Evolutionary conservation across 2,113 vertebrate species (phyloP).

Genomic region (Nesogale talazaci): DNA sequence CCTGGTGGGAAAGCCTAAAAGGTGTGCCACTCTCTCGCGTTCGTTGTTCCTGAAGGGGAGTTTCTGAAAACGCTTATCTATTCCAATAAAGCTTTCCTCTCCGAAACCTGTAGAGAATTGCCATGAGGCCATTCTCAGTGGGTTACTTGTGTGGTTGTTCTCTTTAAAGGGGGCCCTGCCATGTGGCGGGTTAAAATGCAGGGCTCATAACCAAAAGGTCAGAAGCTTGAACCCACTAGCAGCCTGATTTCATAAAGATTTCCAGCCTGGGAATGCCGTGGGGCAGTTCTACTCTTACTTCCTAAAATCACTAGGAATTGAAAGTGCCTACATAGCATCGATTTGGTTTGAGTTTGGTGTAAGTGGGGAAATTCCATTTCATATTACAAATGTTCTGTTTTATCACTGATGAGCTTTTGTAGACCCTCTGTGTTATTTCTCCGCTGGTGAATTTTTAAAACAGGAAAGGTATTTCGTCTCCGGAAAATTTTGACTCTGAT

Average conservation of each 20-base stretch:
- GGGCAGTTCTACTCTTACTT: no score
- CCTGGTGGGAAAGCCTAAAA: neutral
- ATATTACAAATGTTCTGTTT: neutral
- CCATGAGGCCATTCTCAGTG: no score
- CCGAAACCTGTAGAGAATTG: no score
- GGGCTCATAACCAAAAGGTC: no score
- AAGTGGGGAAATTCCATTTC: neutral
- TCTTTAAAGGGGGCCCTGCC: neutral
- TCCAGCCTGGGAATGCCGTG: neutral
- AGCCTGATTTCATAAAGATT: neutral
- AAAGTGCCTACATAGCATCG: no score
- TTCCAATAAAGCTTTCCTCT: no score
- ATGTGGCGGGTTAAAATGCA: neutral
- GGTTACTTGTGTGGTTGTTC: neutral
- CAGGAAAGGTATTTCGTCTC: constrained; percentile 22
- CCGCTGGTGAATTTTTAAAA: neutral
- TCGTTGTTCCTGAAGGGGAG: neutral
- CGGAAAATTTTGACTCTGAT: constrained; percentile 19
- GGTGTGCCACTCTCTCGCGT: neutral
- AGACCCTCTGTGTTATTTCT: neutral
- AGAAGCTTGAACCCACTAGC: no score
- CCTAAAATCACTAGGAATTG: no score
- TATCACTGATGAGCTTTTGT: neutral
- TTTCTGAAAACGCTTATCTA: neutral
- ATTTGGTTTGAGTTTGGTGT: neutral